A percentile compares a stretch with the other conserved stretches of the same genome.
These are phyloP conservation scores for Stenotaenia linearis DNA, from an alignment of 2,888 invertebrate genomes.

Conservation along the genomic window DNA sequence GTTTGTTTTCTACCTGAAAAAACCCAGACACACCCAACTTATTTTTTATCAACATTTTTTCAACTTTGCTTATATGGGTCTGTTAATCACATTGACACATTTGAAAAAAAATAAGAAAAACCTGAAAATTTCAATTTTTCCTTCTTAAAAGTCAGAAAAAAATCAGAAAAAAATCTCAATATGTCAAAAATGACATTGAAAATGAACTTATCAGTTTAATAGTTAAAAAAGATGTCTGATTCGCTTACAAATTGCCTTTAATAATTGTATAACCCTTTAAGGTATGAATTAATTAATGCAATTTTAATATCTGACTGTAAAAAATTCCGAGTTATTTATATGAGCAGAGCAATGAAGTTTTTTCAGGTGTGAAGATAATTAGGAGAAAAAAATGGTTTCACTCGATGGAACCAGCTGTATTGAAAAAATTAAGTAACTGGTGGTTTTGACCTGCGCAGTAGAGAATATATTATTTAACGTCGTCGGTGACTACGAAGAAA, in stretches of 20 bases:
- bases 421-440: not conserved
- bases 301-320: not conserved
- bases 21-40: slow-evolving; percentile 10
- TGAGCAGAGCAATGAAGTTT: not conserved
- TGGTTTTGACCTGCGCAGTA: not conserved
- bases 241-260: not conserved
- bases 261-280: not conserved
- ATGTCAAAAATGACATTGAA: not conserved
- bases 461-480: no score
- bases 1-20: not conserved
- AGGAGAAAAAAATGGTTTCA: not conserved
- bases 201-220: not conserved
- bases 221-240: not conserved
- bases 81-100: not conserved
- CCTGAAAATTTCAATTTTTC: no score
- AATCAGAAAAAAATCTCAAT: not conserved
- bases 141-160: no score
- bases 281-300: not conserved
- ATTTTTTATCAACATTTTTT: not conserved
- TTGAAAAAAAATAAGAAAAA: not conserved
- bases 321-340: not conserved
- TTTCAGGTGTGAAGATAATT: not conserved
- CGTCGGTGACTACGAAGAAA: no score
- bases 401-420: not conserved
- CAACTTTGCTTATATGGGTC: not conserved